These are phyloP conservation scores for Apamea epomidion DNA, from an alignment of 2,888 invertebrate species.

Conservation along the genomic window DNA sequence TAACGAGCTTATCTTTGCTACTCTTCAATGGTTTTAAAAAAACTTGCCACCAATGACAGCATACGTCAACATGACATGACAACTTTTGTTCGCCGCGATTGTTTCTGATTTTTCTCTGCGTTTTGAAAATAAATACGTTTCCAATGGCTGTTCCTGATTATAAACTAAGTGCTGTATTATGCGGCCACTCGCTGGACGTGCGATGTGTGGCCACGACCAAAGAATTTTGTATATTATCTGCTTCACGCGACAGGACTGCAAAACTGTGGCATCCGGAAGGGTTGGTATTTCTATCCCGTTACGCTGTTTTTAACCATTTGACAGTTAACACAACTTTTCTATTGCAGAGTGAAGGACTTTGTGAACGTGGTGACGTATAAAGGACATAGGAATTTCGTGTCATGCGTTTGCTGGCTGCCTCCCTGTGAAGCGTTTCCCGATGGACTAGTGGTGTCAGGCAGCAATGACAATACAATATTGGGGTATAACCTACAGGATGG, in stretches of 20 bases:
- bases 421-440: slow-evolving; percentile 93
- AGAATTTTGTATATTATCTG: slow-evolving; percentile 95
- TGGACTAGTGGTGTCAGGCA: slow-evolving; percentile 96
- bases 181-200: slow-evolving; percentile 96
- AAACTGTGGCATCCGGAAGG: slow-evolving; percentile 96
- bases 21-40: background rate
- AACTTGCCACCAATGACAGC: slow-evolving; percentile 44
- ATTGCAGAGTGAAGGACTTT: slow-evolving; percentile 91
- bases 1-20: slow-evolving; percentile 15
- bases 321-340: slow-evolving; percentile 38
- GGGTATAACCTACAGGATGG: slow-evolving; percentile 94
- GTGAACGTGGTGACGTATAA: slow-evolving; percentile 92
- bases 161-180: slow-evolving; percentile 94
- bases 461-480: slow-evolving; percentile 96
- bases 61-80: slow-evolving; percentile 80
- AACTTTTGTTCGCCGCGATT: slow-evolving; percentile 78
- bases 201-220: slow-evolving; percentile 92
- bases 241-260: slow-evolving; percentile 96
- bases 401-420: slow-evolving; percentile 94
- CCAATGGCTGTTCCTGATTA: slow-evolving; percentile 91
- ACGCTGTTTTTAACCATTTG: slow-evolving; percentile 23
- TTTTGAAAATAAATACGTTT: slow-evolving; percentile 67
- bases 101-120: slow-evolving; percentile 69
- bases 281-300: slow-evolving; percentile 82
- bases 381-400: slow-evolving; percentile 96